Evolutionary conservation across 2,888 invertebrate genomes (phyloP).

Genomic region (Andrena minutula): DNA sequence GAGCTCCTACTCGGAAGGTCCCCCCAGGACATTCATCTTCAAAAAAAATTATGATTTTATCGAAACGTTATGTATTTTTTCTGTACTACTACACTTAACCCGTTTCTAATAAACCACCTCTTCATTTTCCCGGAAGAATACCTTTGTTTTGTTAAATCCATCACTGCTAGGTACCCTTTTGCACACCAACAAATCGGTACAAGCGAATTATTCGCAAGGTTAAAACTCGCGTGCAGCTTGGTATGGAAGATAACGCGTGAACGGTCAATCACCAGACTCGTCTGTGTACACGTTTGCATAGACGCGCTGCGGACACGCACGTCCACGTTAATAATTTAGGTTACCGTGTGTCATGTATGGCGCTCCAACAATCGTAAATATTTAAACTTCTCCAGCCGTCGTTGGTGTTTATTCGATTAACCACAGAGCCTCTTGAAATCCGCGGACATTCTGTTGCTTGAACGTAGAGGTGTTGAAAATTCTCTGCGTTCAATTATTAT

Average conservation of each 20-base stretch:
- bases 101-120: no score
- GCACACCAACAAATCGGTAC: neutral
- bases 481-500: neutral
- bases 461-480: neutral
- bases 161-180: no score
- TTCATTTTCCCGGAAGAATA: neutral
- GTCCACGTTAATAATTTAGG: constrained; percentile 43
- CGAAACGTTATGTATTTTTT: no score
- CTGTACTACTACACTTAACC: no score
- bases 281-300: constrained; percentile 13
- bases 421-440: neutral
- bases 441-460: neutral
- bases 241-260: constrained; percentile 19
- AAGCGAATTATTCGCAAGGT: constrained; percentile 28
- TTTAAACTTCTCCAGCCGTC: constrained; percentile 24
- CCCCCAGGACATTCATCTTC: no score
- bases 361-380: constrained; percentile 35
- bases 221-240: constrained; percentile 17
- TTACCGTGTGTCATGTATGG: neutral
- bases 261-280: constrained; percentile 30
- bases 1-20: no score
- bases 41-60: no score
- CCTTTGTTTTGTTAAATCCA: neutral
- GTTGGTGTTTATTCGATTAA: constrained; percentile 14
- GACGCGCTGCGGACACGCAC: constrained; percentile 5